These are phyloP conservation scores for Anser cygnoides DNA, from an alignment of 2,113 vertebrate species.

Conservation along the genomic window DNA sequence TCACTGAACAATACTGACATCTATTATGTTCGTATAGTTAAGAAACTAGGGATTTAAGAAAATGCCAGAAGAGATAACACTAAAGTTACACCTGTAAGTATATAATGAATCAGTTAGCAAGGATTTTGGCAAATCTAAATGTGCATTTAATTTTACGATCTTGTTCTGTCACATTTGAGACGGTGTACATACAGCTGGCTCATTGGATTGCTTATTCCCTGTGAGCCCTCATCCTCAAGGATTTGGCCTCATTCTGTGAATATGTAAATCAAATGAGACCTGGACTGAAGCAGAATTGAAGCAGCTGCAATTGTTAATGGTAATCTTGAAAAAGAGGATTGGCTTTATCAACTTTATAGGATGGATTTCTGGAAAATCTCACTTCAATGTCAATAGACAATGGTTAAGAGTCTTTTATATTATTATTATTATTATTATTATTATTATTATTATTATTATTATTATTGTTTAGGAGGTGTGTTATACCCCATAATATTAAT, in stretches of 20 bases:
- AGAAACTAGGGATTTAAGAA: background rate
- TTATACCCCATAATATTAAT: background rate
- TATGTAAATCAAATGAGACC: slow-evolving; percentile 8
- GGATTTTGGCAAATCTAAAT: background rate
- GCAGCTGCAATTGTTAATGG: background rate
- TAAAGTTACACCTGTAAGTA: background rate
- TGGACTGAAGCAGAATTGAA: background rate
- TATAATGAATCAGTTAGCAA: background rate
- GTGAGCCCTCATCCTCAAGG: background rate
- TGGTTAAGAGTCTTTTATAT: background rate
- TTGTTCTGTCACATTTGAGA: background rate
- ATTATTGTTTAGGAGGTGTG: background rate
- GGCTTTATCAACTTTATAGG: background rate
- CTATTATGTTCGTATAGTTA: background rate
- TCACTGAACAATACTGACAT: background rate
- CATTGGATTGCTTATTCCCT: slow-evolving; percentile 8
- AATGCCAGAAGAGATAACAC: background rate
- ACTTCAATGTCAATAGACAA: background rate
- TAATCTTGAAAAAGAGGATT: background rate
- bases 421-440: no score
- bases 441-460: no score
- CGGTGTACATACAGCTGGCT: background rate
- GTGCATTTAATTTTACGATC: background rate
- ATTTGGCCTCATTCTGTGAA: slow-evolving; percentile 30
- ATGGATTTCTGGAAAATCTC: background rate